Evolutionary conservation across 2,888 invertebrate genomes (phyloP).

Genomic region (Malacosoma neustria): DNA sequence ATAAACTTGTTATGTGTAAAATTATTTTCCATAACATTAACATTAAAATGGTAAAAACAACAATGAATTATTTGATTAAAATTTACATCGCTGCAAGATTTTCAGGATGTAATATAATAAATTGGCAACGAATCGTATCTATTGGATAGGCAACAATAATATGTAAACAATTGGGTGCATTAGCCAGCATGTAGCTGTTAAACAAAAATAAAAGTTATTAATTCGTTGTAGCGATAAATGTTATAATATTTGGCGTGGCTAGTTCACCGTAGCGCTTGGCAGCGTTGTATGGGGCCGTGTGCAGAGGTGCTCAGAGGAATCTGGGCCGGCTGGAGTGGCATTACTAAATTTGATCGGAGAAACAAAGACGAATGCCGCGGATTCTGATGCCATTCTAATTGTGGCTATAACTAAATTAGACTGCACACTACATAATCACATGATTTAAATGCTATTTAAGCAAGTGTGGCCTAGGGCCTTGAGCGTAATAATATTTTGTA

Average conservation of each 20-base stretch:
- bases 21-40: too few species aligned
- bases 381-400: constrained; percentile 30
- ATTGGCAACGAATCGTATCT: neutral
- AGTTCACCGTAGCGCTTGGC: constrained; percentile 45
- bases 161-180: constrained; percentile 17
- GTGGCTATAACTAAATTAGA: constrained; percentile 9
- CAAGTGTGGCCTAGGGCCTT: too few species aligned
- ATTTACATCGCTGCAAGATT: too few species aligned
- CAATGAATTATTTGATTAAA: too few species aligned
- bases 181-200: constrained; percentile 33
- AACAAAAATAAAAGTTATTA: constrained; percentile 47
- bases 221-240: constrained; percentile 39
- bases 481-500: too few species aligned
- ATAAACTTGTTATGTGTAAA: too few species aligned
- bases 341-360: constrained; percentile 68
- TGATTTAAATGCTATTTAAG: neutral
- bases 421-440: neutral
- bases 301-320: constrained; percentile 63
- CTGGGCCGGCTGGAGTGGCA: constrained; percentile 72
- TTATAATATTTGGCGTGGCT: constrained; percentile 41
- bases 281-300: constrained; percentile 62
- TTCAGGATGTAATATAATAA: too few species aligned
- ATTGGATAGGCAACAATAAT: neutral
- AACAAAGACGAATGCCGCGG: constrained; percentile 55
- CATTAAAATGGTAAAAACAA: too few species aligned